Evolutionary conservation across 2,113 vertebrate species (phyloP), one percentile per base, ranked within the genome.

Genomic region (Bungarus multicinctus): DNA sequence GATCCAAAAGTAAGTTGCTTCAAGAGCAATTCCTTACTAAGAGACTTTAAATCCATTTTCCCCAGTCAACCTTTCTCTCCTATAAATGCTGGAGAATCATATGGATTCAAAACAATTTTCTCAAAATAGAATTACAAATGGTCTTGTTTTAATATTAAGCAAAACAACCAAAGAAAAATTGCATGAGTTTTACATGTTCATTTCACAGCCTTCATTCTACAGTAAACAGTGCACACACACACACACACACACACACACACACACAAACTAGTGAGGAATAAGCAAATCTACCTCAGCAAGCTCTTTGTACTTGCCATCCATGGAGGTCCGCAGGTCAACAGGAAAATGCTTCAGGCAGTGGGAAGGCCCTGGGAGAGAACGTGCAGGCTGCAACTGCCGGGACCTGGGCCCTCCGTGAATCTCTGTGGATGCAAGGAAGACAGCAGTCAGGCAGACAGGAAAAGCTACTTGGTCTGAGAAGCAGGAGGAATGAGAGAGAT

Each of bases 251-350:
- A 27, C 34, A 34, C 1, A 4, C 11, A 64, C 64, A 47, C 47
- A 47, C 6, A 47, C 8, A 50, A 50, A 43, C 22, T 39, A 64
- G 23, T 9, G 12, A 30, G 30, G 47, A 93, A 60, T 45, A 2
- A 25, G 25, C 30, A 50, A 81, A 1, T 89, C 93, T 96, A 99
- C 99, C 98, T 99, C 99, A 0, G 99, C 99, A 1, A 99, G 99
- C 96, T 99, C 99, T 96, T 99, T 99, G 98, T 98, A 99, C 95
- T 99, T 99, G 94, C 98, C 98, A 85, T 99, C 99, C 99, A 99
- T 99, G 97, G 99, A 99, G 81, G 99, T 99, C 54, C 99, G 98
- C 90, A 99, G 98, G 96, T 99, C 99, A 47, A 99, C 98, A 0
- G 98, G 98, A 94, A 98, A 98, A 64, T 99, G 98, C 96, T 99